Percentiles rank a stretch among this genome's conserved stretches.
Conservation (phyloP, 2,797 vertebrate species). For the Eupleurogrammus muticus region DNA sequence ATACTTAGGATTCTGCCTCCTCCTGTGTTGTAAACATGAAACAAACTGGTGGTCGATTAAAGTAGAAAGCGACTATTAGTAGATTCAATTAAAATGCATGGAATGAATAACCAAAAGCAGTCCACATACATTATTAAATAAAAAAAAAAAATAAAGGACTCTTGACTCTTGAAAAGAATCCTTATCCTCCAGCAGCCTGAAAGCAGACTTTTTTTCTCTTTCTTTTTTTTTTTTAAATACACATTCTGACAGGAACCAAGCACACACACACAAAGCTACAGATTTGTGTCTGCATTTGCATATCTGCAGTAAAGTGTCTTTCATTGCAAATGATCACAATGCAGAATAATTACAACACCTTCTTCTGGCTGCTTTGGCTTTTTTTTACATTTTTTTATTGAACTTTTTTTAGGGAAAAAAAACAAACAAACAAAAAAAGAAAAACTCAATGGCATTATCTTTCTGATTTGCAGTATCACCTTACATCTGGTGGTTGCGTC, state of each 20-base stretch:
- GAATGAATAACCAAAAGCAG: constrained; percentile 43
- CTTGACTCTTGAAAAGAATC: constrained; percentile 33
- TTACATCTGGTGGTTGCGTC: not conserved
- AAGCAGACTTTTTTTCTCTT: constrained; percentile 10
- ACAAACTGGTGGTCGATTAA: constrained; percentile 67
- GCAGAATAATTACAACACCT: no score
- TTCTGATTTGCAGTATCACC: not conserved
- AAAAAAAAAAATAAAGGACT: constrained; percentile 14
- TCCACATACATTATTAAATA: constrained; percentile 39
- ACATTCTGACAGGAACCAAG: constrained; percentile 12
- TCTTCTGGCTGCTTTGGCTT: not conserved
- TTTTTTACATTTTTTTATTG: not conserved
- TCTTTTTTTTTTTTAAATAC: not conserved
- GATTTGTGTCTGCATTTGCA: not conserved
- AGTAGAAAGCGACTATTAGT: constrained; percentile 54
- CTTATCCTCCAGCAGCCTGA: constrained; percentile 21
- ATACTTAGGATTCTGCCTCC: constrained; percentile 73
- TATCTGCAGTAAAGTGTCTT: not conserved
- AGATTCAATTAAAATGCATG: constrained; percentile 64
- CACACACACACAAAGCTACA: not conserved
- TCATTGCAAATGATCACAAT: no score
- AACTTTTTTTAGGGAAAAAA: not conserved
- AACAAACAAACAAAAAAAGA: not conserved
- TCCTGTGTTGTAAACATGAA: constrained; percentile 66
- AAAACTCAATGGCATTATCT: not conserved